Evolutionary conservation across 64 coral and sea anemone species (phyloP).

Genomic region (Pocillopora damicornis): DNA sequence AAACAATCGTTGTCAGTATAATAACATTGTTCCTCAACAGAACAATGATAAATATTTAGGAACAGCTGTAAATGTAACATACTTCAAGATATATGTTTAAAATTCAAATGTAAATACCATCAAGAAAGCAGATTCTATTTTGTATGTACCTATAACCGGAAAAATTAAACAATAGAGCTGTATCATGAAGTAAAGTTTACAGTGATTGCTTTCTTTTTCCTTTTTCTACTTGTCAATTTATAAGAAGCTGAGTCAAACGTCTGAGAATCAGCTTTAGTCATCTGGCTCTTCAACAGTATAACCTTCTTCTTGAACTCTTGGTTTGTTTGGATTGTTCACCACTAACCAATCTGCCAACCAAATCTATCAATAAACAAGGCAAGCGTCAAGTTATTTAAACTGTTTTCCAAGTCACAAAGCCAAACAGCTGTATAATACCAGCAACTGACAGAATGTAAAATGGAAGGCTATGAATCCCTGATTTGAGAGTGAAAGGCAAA

Average conservation of each 20-base stretch:
- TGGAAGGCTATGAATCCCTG: too few species aligned
- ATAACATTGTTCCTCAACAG: too few species aligned
- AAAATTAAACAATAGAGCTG: too few species aligned
- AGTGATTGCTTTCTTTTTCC: neutral
- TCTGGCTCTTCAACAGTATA: constrained; percentile 82
- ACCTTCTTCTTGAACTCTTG: constrained; percentile 45
- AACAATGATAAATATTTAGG: too few species aligned
- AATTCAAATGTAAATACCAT: too few species aligned
- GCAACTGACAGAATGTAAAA: neutral
- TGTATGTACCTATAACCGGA: too few species aligned
- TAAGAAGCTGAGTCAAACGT: neutral
- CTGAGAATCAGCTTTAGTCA: constrained; percentile 12
- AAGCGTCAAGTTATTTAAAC: neutral
- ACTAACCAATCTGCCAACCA: constrained; percentile 84
- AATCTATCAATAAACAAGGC: constrained; percentile 47
- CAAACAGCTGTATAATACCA: neutral
- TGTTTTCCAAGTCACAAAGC: too few species aligned
- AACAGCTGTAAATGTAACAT: too few species aligned
- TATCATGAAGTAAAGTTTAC: neutral
- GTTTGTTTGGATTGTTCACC: constrained; percentile 80
- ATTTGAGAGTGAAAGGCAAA: too few species aligned
- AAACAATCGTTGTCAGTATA: too few species aligned
- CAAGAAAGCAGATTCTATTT: too few species aligned
- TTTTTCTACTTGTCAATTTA: neutral
- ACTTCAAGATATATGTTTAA: too few species aligned